Evolutionary conservation across 2,113 vertebrate species (phyloP).

Genomic region (Xiphophorus maculatus): DNA sequence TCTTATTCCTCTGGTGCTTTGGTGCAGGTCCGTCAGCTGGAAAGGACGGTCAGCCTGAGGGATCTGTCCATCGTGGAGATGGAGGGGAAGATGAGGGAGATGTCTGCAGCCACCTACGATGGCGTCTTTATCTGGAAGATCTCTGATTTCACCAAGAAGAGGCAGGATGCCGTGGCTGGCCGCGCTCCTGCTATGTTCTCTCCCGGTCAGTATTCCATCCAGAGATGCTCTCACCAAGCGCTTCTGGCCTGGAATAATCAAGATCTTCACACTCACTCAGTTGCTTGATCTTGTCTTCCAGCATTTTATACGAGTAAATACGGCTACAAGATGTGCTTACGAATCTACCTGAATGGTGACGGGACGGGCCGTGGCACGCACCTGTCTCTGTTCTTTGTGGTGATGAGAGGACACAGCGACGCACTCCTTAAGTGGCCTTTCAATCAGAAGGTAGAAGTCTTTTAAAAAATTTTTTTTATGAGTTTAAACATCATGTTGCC

Average conservation of each 20-base stretch:
- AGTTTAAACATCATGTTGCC: background rate
- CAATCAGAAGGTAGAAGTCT: conserved; percentile 90
- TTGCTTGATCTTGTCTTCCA: conserved; percentile 54
- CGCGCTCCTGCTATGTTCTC: conserved; percentile 96
- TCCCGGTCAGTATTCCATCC: conserved; percentile 80
- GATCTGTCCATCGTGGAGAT: conserved; percentile 94
- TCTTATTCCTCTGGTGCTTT: background rate
- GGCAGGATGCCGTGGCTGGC: conserved; percentile 92
- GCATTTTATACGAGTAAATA: conserved; percentile 98
- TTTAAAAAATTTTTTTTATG: background rate
- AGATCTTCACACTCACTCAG: background rate
- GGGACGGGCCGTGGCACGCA: conserved; percentile 93
- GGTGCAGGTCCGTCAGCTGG: conserved; percentile 93
- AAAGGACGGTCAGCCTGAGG: conserved; percentile 91
- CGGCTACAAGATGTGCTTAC: conserved; percentile 98
- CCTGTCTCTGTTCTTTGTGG: conserved; percentile 96
- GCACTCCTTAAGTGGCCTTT: conserved; percentile 97
- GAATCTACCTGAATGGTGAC: conserved; percentile 94
- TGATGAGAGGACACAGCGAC: conserved; percentile 94
- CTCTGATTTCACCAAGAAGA: conserved; percentile 89
- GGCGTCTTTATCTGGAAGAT: conserved; percentile 98
- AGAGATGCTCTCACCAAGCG: background rate
- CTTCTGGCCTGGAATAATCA: background rate
- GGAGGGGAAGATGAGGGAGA: conserved; percentile 88
- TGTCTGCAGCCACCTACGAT: conserved; percentile 90